Conservation (phyloP, 2,113 vertebrate genomes). For the Barnardius zonarius region DNA sequence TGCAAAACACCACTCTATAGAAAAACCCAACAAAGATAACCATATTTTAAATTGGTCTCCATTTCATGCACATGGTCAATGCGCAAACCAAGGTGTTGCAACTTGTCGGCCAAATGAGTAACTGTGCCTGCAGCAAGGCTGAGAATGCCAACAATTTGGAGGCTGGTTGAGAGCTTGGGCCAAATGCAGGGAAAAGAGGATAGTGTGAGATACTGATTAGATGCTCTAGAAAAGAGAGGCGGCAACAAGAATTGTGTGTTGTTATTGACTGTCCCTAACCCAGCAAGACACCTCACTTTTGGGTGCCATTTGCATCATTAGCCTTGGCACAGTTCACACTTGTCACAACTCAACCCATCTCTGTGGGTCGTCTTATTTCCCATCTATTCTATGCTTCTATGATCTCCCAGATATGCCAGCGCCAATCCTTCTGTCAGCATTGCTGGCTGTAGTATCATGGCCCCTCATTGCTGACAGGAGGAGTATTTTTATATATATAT, state of each 20-base stretch:
- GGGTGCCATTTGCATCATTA: background rate
- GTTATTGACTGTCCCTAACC: background rate
- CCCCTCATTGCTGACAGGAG: background rate
- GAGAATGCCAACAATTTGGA: background rate
- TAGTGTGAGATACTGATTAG: background rate
- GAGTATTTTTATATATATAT: background rate
- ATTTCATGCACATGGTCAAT: background rate
- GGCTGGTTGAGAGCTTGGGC: background rate
- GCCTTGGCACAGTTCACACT: background rate
- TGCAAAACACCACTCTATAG: constrained; percentile 12
- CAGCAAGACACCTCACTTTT: background rate
- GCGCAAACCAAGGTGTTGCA: background rate
- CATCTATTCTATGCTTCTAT: no score
- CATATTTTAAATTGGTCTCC: background rate
- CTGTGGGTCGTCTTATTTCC: no score
- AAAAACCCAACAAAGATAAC: constrained; percentile 39
- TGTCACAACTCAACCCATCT: background rate
- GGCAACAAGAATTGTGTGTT: background rate
- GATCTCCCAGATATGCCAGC: background rate
- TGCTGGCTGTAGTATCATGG: background rate
- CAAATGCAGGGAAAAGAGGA: background rate
- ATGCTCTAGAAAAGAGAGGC: background rate
- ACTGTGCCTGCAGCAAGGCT: background rate
- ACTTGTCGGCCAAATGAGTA: background rate
- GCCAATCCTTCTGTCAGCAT: background rate